A percentile compares a stretch with the other conserved stretches of the same genome.
Evolutionary conservation across 2,797 vertebrate species (phyloP).

Genomic region (Oceanodroma leucorhoa): DNA sequence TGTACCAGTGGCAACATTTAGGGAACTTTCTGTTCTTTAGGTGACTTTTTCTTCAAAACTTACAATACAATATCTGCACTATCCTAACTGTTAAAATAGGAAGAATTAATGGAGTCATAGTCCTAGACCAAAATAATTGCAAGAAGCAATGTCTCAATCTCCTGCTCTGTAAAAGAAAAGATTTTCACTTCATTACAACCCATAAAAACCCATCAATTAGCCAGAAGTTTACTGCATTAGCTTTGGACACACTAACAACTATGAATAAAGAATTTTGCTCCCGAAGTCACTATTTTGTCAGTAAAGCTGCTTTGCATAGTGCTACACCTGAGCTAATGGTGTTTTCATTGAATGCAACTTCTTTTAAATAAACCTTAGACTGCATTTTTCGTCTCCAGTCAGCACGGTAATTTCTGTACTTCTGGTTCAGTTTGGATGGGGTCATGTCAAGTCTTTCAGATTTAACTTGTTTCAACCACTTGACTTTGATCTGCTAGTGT

Average conservation of each 20-base stretch:
- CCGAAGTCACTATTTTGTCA: not conserved
- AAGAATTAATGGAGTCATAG: not conserved
- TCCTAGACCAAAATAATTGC: not conserved
- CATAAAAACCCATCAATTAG: fast-evolving
- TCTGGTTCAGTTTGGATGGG: not conserved
- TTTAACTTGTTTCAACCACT: not conserved
- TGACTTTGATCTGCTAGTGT: fast-evolving
- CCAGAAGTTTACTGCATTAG: not conserved
- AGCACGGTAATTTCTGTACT: not conserved
- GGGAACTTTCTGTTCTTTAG: not conserved
- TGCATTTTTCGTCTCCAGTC: not conserved
- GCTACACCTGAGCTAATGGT: not conserved
- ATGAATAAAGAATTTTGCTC: not conserved
- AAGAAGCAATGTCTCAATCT: not conserved
- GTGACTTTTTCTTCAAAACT: not conserved
- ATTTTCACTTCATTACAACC: not conserved
- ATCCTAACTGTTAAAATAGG: not conserved
- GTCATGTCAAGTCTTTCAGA: not conserved
- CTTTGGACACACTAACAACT: not conserved
- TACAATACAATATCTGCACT: not conserved
- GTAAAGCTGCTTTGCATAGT: not conserved
- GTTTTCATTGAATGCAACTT: not conserved
- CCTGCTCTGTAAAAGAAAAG: not conserved
- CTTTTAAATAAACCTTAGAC: not conserved
- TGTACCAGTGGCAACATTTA: not conserved